phyloP scores from a whole-genome alignment of 2,113 vertebrate genomes.

The Patagioenas fasciata region DNA sequence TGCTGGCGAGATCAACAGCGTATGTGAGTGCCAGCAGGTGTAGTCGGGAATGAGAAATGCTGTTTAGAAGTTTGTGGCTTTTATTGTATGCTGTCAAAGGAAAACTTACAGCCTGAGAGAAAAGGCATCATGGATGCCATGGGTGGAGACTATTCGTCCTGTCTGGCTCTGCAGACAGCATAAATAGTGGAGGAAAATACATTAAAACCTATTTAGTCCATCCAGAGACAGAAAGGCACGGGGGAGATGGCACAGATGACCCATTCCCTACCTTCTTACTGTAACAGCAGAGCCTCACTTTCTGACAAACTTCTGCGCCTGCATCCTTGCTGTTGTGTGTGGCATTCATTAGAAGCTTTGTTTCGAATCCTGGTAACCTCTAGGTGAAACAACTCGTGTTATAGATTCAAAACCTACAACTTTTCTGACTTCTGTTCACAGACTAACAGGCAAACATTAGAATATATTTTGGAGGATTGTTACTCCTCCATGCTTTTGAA shows the following conservation, averaged over 20 bases:
- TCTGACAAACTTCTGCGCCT: neutral
- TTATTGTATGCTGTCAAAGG: neutral
- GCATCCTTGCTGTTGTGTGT: neutral
- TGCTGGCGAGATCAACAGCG: neutral
- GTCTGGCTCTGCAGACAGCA: neutral
- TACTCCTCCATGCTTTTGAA: neutral
- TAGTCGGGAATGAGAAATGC: neutral
- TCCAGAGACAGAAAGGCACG: neutral
- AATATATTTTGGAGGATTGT: neutral
- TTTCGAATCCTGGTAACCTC: neutral
- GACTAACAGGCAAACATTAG: neutral
- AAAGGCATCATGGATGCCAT: neutral
- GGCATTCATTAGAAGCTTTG: neutral
- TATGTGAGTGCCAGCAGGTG: neutral
- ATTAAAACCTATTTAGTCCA: neutral
- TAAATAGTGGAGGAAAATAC: neutral
- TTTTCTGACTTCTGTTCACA: neutral
- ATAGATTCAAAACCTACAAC: neutral
- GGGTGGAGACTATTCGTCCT: neutral
- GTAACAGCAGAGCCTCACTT: neutral
- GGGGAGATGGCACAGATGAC: neutral
- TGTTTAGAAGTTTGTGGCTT: neutral
- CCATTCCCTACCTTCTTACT: neutral
- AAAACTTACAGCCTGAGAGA: neutral
- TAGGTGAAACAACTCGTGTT: neutral